Percentiles rank a stretch among this genome's conserved stretches.
phyloP scores from a whole-genome alignment of 1,140 invertebrate species.

The Radopholus similis region DNA sequence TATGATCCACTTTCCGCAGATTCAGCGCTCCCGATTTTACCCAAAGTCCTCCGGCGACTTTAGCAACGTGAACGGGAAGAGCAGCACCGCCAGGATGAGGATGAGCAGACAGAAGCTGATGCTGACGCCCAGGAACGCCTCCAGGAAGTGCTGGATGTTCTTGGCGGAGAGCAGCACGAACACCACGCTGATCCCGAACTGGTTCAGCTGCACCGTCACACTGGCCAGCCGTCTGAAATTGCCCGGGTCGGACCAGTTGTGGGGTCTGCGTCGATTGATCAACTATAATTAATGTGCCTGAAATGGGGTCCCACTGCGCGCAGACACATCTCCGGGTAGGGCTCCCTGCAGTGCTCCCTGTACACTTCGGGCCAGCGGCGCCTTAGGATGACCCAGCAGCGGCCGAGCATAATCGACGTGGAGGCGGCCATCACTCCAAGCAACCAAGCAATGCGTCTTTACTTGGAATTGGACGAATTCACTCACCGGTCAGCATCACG shows the following conservation, averaged over 20 bases:
- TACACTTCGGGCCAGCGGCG: constrained; percentile 67
- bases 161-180: constrained; percentile 71
- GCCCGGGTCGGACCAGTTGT: too few relatives aligned
- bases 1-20: neutral
- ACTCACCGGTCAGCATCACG: neutral
- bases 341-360: constrained; percentile 66
- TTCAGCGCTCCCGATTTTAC: too few relatives aligned
- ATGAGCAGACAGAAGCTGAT: constrained; percentile 70
- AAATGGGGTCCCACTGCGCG: constrained; percentile 67
- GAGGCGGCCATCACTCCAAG: constrained; percentile 17
- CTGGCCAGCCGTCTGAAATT: constrained; percentile 63
- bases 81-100: constrained; percentile 66
- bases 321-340: constrained; percentile 70
- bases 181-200: constrained; percentile 71
- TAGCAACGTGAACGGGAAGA: constrained; percentile 70
- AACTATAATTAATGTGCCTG: constrained; percentile 65
- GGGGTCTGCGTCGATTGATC: too few relatives aligned
- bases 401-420: constrained; percentile 63
- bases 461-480: neutral
- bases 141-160: constrained; percentile 64
- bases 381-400: constrained; percentile 72
- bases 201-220: constrained; percentile 66
- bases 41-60: constrained; percentile 73
- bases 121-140: constrained; percentile 62
- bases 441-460: neutral